Base-by-base conservation (phyloP, 2,888 invertebrate genomes). In the Torymus auratus region DNA sequence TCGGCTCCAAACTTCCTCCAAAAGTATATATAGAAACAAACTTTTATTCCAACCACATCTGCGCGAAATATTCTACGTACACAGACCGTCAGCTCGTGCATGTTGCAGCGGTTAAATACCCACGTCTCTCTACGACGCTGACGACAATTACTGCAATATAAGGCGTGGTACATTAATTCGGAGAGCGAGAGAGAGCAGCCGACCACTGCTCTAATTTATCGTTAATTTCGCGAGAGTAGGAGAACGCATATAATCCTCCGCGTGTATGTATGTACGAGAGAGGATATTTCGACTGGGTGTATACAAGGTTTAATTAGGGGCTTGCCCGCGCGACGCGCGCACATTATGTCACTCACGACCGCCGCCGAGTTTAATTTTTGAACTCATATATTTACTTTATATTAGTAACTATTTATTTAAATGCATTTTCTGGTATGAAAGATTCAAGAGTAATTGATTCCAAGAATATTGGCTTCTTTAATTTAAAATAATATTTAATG, bases 81-180 rank as follows among this genome's bases (percentile, higher is more conserved):
- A 58, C 64, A 56, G 58, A 65, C 58, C 17, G 20, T 20, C 20
- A 20, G 20, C 20, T 20, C 17, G 11, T 23, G 15, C 53, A 41
- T 10, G 41, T 7, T 41, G 56, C 58, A n/a, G 13, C 69, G 69
- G 62, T 50, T 58, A 79, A 74, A 78, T 67, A 72, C 61, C 72
- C 23, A 61, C 60, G 61, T 67, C 65, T 65, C 28, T 5, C 50
- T 50, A 15, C 11, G 52, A 65, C 52, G 52, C 14, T 23, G 55
- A 14, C 28, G 56, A 72, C 61, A 81, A 77, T 77, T 77, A 77
- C 77, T 23, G 68, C 77, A 69, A 41, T 41, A 77, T 73, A 64
- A 68, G 77, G 81, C 81, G 81, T 78, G 81, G 78, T 75, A 61
- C 74, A 71, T 74, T 70, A 70, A 74, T 78, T 81, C 71, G 50